Conservation (phyloP, 2,888 invertebrate species). For the Platypus cylindrus region DNA sequence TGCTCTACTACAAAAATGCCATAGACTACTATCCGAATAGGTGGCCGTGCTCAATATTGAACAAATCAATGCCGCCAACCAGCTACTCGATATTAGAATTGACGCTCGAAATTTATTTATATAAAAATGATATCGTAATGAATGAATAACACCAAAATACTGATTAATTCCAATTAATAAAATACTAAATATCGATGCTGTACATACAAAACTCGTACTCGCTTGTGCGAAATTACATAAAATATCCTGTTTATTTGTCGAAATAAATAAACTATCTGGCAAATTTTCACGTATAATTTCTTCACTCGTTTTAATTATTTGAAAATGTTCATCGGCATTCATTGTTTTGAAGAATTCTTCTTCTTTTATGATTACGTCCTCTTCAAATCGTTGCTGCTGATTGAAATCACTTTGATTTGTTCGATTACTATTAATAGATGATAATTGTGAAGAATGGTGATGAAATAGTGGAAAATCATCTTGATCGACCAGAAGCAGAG, state of each 20-base stretch:
- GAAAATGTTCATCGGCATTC: conserved; percentile 13
- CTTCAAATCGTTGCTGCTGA: conserved; percentile 8
- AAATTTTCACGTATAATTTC: conserved; percentile 1
- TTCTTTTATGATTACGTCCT: conserved; percentile 18
- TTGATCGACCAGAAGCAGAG: conserved; percentile 42
- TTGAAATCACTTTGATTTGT: conserved; percentile 13
- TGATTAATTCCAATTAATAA: conserved; percentile 51
- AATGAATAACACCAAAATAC: conserved; percentile 53
- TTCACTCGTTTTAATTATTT: conserved; percentile 20
- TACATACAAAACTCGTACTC: conserved; percentile 44
- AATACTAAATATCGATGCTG: conserved; percentile 49
- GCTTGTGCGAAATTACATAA: conserved; percentile 43
- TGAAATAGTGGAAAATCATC: conserved; percentile 17
- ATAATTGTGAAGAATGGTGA: conserved; percentile 28
- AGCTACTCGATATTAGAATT: conserved; percentile 37
- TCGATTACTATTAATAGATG: conserved; percentile 30
- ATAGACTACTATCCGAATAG: conserved; percentile 35
- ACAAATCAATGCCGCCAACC: conserved; percentile 37
- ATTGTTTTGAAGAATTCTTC: conserved; percentile 15
- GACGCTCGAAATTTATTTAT: conserved; percentile 40
- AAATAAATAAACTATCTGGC: background rate
- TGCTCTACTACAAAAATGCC: conserved; percentile 32
- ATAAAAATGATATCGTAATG: conserved; percentile 47
- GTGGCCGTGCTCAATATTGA: conserved; percentile 37
- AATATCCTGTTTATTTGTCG: conserved; percentile 8